A percentile compares a stretch with the other conserved stretches of the same genome.
Evolutionary conservation across 1,140 invertebrate species (phyloP).

Genomic region (Drosophila arawakana): DNA sequence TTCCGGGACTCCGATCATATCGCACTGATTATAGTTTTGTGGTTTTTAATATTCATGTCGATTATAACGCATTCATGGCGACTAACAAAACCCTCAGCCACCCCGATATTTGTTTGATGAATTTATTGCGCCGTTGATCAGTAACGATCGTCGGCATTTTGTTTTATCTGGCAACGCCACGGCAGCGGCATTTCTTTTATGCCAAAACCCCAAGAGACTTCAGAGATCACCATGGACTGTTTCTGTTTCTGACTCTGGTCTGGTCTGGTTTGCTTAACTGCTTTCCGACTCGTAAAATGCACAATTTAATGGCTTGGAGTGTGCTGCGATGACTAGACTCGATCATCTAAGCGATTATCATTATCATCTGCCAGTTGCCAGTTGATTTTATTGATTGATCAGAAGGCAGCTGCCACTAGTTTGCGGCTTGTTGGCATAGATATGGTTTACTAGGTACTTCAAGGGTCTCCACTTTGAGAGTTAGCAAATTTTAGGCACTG

Average conservation of each 20-base stretch:
- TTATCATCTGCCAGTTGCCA: conserved; percentile 3
- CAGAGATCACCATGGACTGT: conserved; percentile 17
- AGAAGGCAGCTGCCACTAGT: conserved; percentile 26
- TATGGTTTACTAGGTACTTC: neutral
- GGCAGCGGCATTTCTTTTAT: conserved; percentile 57
- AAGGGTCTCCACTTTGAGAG: no score
- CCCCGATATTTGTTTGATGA: conserved; percentile 71
- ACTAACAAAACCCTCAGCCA: conserved; percentile 20
- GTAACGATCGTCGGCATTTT: conserved; percentile 56
- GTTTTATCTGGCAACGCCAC: conserved; percentile 50
- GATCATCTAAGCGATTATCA: conserved; percentile 60
- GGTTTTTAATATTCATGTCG: conserved; percentile 74
- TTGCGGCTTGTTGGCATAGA: neutral
- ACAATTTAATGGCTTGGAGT: conserved; percentile 74
- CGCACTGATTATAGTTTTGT: conserved; percentile 80
- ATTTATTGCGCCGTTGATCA: conserved; percentile 75
- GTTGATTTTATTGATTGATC: conserved; percentile 53
- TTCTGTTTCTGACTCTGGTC: conserved; percentile 27
- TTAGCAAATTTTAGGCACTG: no score
- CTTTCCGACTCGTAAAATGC: conserved; percentile 62
- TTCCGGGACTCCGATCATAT: conserved; percentile 65
- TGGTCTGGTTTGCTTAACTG: conserved; percentile 31
- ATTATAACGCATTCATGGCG: conserved; percentile 44
- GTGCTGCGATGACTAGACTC: conserved; percentile 60
- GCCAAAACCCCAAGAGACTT: neutral